Evolutionary conservation across 2,113 vertebrate genomes (phyloP).

Genomic region (Grammomys surdaster): DNA sequence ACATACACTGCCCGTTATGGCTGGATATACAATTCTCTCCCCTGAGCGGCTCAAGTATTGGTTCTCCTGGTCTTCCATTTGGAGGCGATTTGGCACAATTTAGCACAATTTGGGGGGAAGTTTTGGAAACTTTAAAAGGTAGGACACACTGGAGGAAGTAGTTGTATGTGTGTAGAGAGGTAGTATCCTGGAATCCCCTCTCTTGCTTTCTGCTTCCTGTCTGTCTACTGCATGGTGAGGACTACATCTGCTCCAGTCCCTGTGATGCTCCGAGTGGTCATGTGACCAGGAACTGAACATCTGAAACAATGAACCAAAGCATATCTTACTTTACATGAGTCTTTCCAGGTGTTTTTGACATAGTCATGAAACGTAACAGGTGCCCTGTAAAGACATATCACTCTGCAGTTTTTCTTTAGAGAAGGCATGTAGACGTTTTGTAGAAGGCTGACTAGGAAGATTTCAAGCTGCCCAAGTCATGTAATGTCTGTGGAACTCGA

Average conservation of each 20-base stretch:
- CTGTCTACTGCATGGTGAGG: not conserved
- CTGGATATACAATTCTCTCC: not conserved
- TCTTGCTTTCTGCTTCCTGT: not conserved
- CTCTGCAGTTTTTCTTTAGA: not conserved
- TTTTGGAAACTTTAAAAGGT: not conserved
- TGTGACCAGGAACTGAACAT: not conserved
- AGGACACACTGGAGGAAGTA: not conserved
- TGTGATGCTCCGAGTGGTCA: not conserved
- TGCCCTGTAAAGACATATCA: not conserved
- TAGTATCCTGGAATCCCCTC: not conserved
- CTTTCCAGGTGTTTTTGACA: not conserved
- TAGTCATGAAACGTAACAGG: not conserved
- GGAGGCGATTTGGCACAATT: not conserved
- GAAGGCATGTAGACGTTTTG: not conserved
- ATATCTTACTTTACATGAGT: not conserved
- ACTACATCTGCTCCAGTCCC: not conserved
- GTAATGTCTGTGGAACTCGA: accelerated
- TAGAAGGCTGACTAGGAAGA: not conserved
- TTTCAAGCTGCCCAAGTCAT: not conserved
- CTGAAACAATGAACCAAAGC: not conserved
- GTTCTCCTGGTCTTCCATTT: not conserved
- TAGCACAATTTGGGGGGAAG: not conserved
- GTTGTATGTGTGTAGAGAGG: not conserved
- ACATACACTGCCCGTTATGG: not conserved
- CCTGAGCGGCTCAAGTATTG: not conserved